Conservation (phyloP, 2,113 vertebrate species). For the Pachycephala philippinensis region DNA sequence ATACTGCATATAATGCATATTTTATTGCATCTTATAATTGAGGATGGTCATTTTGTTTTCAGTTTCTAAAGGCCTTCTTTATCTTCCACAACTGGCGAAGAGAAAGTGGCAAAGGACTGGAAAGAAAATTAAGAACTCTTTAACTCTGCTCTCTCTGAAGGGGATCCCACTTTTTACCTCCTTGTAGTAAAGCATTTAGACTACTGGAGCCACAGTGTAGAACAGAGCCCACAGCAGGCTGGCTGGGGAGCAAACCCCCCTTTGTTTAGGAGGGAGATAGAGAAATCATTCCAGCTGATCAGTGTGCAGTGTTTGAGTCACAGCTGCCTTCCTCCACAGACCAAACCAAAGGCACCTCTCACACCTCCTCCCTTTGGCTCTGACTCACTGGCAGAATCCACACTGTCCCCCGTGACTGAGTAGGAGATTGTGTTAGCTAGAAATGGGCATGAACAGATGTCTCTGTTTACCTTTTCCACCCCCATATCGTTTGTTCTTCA, state of each 20-base stretch:
- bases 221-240: not conserved
- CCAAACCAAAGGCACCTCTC: conserved; percentile 18
- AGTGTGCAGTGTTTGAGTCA: not conserved
- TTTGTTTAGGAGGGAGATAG: not conserved
- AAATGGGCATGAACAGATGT: conserved; percentile 46
- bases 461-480: conserved; percentile 26
- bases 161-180: not conserved
- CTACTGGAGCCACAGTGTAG: not conserved
- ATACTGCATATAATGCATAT: not conserved
- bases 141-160: not conserved
- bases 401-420: conserved; percentile 10
- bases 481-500: not conserved
- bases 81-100: not conserved
- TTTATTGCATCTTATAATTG: not conserved
- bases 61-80: not conserved
- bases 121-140: not conserved
- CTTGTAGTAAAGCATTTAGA: not conserved
- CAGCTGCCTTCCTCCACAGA: not conserved
- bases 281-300: not conserved
- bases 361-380: not conserved
- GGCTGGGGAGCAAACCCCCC: not conserved
- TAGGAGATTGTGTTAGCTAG: conserved; percentile 21
- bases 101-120: not conserved
- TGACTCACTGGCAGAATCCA: conserved; percentile 44
- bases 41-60: not conserved